These are phyloP conservation scores for Daphoenositta chrysoptera DNA, from an alignment of 2,113 vertebrate species.

Conservation along the genomic window DNA sequence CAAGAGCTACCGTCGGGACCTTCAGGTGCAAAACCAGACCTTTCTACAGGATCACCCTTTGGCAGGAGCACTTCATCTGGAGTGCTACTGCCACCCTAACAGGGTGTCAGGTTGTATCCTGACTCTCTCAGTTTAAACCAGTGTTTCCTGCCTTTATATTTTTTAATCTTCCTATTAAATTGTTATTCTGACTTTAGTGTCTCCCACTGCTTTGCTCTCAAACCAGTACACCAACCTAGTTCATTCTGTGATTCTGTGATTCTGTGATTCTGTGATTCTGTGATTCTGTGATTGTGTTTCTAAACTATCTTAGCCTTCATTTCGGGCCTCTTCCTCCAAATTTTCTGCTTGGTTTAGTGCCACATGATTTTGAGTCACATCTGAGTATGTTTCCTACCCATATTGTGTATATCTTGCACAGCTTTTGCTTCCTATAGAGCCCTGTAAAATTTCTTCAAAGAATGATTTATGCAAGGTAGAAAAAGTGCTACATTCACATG, in stretches of 20 bases:
- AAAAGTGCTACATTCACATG: conserved; percentile 46
- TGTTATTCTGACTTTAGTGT: too few species aligned
- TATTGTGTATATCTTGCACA: not conserved
- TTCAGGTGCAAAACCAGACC: too few species aligned
- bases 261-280: not conserved
- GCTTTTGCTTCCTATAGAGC: not conserved
- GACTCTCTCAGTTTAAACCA: too few species aligned
- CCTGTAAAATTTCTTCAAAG: conserved; percentile 38
- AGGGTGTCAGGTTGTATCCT: too few species aligned
- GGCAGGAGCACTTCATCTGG: too few species aligned
- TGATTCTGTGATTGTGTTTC: not conserved
- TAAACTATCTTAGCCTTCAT: not conserved
- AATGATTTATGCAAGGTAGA: conserved; percentile 49
- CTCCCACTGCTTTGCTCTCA: too few species aligned
- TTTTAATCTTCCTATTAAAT: too few species aligned
- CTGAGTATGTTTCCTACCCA: not conserved
- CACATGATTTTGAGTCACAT: rapidly evolving
- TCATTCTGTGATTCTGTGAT: not conserved
- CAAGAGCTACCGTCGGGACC: too few species aligned
- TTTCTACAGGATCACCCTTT: too few species aligned
- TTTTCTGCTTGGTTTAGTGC: not conserved
- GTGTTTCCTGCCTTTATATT: too few species aligned
- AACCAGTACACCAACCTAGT: too few species aligned
- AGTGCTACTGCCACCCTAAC: too few species aligned
- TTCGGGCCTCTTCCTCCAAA: not conserved